Evolutionary conservation across 2,888 invertebrate genomes (phyloP).

Genomic region (Rhorus exstirpatorius): DNA sequence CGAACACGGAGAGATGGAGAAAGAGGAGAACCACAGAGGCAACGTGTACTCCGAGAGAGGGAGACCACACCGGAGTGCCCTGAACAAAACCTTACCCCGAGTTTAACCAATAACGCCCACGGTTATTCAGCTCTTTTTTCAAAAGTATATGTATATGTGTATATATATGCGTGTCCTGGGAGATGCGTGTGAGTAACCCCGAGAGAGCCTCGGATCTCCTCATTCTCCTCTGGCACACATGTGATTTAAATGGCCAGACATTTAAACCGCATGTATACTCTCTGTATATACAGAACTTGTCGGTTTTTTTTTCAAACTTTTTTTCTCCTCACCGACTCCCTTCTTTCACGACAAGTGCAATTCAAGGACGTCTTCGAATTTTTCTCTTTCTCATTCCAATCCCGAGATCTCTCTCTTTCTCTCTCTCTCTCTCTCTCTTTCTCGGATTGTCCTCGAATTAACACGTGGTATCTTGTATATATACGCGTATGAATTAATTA

Average conservation of each 20-base stretch:
- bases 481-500: conserved; percentile 65
- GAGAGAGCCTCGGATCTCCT: conserved; percentile 40
- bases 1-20: conserved; percentile 54
- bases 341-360: conserved; percentile 63
- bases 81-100: conserved; percentile 58
- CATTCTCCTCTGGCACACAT: conserved; percentile 63
- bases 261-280: conserved; percentile 65
- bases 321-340: conserved; percentile 24
- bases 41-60: conserved; percentile 2
- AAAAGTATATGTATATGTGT: conserved; percentile 54
- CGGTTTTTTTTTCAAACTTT: conserved; percentile 29
- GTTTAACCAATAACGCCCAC: conserved; percentile 69
- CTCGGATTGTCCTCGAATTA: conserved; percentile 25
- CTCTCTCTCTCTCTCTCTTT: conserved; percentile 50
- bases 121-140: conserved; percentile 50
- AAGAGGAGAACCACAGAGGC: conserved; percentile 30
- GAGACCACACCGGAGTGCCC: conserved; percentile 69
- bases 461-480: conserved; percentile 37
- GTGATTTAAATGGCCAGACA: conserved; percentile 72
- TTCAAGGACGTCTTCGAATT: conserved; percentile 57
- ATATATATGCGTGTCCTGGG: conserved; percentile 53
- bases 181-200: conserved; percentile 18
- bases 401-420: conserved; percentile 14
- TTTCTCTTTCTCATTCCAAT: conserved; percentile 34
- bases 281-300: conserved; percentile 26